phyloP scores from a whole-genome alignment of 2,797 vertebrate genomes.

The Syndactyla subalaris region DNA sequence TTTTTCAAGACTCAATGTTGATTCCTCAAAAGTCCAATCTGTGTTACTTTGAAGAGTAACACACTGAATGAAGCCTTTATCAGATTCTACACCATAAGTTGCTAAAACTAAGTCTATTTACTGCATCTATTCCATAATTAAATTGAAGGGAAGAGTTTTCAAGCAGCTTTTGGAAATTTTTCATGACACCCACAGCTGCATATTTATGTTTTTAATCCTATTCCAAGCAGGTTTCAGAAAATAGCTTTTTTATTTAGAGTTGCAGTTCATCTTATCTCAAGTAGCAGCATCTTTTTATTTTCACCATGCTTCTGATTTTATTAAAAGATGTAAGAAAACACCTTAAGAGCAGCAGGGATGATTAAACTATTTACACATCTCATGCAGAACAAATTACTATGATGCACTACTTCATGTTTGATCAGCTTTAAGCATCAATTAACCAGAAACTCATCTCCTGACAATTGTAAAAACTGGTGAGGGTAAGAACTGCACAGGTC shows the following conservation, averaged over 20 bases:
- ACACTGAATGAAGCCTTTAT: background rate
- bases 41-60: background rate
- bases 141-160: slow-evolving; percentile 20
- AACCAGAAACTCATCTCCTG: background rate
- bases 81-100: background rate
- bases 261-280: background rate
- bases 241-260: background rate
- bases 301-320: background rate
- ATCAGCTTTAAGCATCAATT: background rate
- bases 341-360: background rate
- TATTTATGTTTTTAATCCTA: slow-evolving; percentile 8
- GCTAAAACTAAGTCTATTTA: slow-evolving; percentile 5
- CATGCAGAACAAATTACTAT: background rate
- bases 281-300: background rate
- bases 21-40: background rate
- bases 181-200: background rate
- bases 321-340: background rate
- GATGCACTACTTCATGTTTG: background rate
- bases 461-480: background rate
- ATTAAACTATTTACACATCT: background rate
- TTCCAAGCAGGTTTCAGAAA: slow-evolving; percentile 15
- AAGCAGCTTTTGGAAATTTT: slow-evolving; percentile 21
- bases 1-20: background rate
- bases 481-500: background rate
- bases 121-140: background rate